Evolutionary conservation across 2,113 vertebrate species (phyloP).

Genomic region (Girardinichthys multiradiatus): DNA sequence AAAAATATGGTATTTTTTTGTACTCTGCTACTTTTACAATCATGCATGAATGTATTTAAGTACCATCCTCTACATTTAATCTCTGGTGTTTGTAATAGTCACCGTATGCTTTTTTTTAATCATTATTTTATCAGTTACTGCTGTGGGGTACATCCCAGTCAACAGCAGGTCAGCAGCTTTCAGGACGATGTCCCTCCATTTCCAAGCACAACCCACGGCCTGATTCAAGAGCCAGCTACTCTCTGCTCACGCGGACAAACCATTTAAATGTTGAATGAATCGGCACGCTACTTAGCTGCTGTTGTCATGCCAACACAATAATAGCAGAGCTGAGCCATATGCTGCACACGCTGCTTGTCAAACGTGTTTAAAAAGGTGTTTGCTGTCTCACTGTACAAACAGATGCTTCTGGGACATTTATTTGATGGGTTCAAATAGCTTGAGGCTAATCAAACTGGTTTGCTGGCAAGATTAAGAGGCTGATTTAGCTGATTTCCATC

Average conservation of each 20-base stretch:
- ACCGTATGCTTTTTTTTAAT: no score
- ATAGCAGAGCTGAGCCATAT: neutral
- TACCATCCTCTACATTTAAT: no score
- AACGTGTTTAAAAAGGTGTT: neutral
- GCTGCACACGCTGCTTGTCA: neutral
- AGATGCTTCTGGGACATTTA: neutral
- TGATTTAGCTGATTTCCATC: neutral
- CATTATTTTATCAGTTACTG: no score
- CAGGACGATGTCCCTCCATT: neutral
- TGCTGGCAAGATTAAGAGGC: neutral
- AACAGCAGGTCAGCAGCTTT: neutral
- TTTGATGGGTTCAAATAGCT: neutral
- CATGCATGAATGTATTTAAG: neutral
- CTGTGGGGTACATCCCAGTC: neutral
- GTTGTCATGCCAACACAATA: constrained; percentile 12
- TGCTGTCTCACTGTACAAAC: neutral
- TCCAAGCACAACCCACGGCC: neutral
- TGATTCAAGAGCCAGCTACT: neutral
- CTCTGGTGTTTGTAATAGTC: no score
- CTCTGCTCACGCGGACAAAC: neutral
- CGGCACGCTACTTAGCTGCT: neutral
- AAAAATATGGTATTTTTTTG: neutral
- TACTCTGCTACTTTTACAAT: no score
- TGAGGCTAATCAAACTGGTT: neutral
- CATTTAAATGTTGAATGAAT: constrained; percentile 2